Evolutionary conservation across 2,797 vertebrate species (phyloP), one percentile per base, ranked within the genome.

Genomic region (Brachyrhaphis roseni): DNA sequence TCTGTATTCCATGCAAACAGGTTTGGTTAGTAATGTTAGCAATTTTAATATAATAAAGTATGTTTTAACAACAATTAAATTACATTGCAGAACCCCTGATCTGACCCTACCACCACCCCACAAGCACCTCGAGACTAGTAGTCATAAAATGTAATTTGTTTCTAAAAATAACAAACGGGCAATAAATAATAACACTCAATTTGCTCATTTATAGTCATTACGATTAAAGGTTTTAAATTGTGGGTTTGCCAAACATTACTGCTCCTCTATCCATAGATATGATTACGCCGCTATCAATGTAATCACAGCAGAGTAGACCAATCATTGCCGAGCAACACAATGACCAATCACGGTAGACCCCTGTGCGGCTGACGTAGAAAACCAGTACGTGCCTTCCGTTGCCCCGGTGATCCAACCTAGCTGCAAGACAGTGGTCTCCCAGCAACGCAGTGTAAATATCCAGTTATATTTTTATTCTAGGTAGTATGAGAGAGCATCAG

Each of bases 361-460:
- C n/a, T 41, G 28, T 64, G 34, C 15, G 41, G 4, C 31, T 47
- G 70, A 43, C 39, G 45, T 43, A 7, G 11, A 10, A 5, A 45
- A 36, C 18, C 12, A 7, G 41, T 8, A 36, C 31, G 31, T 26
- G 3, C 8, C 45, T 31, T 39, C 23, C 5, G 18, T 62, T 64
- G 12, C 20, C 6, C 34, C 66, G 72, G 26, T 26, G 77, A 73
- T 62, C 43, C 43, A 74, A 49, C 57, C 47, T 15, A 13, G 80
- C 84, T 78, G 72, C 77, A 12, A 41, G 74, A 2, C 43, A 1
- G 11, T 72, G 84, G 94, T 95, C 84, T 90, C 95, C 83, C 78
- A 89, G 94, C 94, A 95, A 95, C 94, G 75, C 59, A 1, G 81
- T 87, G 94, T 93, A 94, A 94, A 94, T 92, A 91, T 86, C 68